Base-by-base conservation (phyloP, 1,140 invertebrate genomes). In the Leguminivora glycinivorella region DNA sequence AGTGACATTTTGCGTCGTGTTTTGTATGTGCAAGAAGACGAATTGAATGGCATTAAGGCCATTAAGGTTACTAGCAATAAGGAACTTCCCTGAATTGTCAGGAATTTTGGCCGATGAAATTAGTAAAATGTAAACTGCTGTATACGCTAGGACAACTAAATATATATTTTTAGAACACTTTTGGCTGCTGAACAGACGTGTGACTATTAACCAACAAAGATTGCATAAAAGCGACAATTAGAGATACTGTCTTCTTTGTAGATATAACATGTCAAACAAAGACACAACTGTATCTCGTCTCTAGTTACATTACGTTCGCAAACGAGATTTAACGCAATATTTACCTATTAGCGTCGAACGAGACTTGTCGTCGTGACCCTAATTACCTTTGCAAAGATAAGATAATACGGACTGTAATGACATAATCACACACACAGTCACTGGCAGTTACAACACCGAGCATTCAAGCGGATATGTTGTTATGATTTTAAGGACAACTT, bases 341-440 rank as follows among this genome's bases (percentile, higher is more conserved):
- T 52, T 52, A 52, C 47, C 47, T 52, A 22, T 52, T 22, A 52
- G 47, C 47, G 47, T 52, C 47, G 47, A 52, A 52, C 47, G 47
- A 52, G 47, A 52, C 47, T 52, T 52, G 47, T 52, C 38, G 38
- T 40, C 47, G 47, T 52, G 47, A 52, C 47, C 47, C 47, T 52
- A 52, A 52, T 52, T 52, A 52, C 47, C 47, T 52, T 52, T 52
- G 47, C 47, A 52, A 52, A 52, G 47, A 52, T 52, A 52, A 52
- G 47, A 52, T 52, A 52, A 52, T 52, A 22, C 19, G 19, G 47
- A 17, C 47, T 22, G 19, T 52, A 52, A 52, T 52, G 47, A 52
- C 47, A 52, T 52, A 52, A 52, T 52, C 47, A 52, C 47, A 52
- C 7, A 17, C 14, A n/a, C 47, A 4, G 40, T 43, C n/a, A 43